These are phyloP conservation scores for Pangasianodon hypophthalmus DNA, from an alignment of 2,113 vertebrate genomes.

Conservation along the genomic window DNA sequence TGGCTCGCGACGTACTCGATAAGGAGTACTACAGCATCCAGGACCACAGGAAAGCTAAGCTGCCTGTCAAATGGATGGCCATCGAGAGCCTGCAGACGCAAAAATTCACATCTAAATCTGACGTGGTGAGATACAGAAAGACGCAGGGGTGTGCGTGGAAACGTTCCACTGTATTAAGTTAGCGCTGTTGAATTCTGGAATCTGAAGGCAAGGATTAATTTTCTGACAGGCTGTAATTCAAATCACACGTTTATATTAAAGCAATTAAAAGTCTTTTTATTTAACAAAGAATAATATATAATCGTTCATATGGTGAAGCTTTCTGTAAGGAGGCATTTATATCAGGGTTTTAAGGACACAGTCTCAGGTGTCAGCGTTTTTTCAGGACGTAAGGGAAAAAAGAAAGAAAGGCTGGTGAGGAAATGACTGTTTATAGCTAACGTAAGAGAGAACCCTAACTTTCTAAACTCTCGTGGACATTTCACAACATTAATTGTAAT, in stretches of 20 bases:
- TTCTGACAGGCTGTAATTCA: neutral
- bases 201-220: neutral
- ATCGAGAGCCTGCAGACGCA: conserved; percentile 95
- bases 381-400: neutral
- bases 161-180: neutral
- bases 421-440: neutral
- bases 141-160: neutral
- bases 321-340: neutral
- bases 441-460: neutral
- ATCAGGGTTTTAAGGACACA: neutral
- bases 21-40: conserved; percentile 95
- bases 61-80: conserved; percentile 98
- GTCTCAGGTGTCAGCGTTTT: neutral
- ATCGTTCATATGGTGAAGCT: neutral
- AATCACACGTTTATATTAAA: neutral
- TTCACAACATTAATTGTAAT: neutral
- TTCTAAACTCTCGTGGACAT: neutral
- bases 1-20: conserved; percentile 88
- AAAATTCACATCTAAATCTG: conserved; percentile 94
- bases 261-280: neutral
- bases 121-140: conserved; percentile 80
- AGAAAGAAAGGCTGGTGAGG: neutral
- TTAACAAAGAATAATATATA: neutral
- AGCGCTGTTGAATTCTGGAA: neutral
- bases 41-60: conserved; percentile 80